phyloP scores from a whole-genome alignment of 2,797 vertebrate genomes.

The Falco concolor region DNA sequence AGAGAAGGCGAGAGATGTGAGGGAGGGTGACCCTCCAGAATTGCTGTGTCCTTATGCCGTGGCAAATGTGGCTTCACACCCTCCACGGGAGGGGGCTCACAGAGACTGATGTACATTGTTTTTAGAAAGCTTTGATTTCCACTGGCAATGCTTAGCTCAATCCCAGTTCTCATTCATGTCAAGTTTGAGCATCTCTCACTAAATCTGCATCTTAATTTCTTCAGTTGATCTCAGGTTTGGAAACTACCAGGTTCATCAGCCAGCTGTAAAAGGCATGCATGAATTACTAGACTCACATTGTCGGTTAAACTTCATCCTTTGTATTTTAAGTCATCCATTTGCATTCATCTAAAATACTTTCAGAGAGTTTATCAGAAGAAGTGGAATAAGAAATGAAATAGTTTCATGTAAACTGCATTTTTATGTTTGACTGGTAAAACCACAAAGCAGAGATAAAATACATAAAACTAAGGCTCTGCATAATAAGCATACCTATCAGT shows the following conservation, averaged over 20 bases:
- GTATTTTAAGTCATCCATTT: conserved; percentile 23
- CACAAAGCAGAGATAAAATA: conserved; percentile 44
- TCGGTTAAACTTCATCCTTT: background rate
- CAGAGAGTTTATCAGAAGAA: background rate
- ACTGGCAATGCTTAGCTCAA: accelerated
- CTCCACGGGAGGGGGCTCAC: accelerated
- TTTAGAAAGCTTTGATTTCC: background rate
- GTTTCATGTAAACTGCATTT: conserved; percentile 14
- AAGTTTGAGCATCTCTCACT: background rate
- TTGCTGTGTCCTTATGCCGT: background rate
- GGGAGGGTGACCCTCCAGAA: background rate
- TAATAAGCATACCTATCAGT: conserved; percentile 18
- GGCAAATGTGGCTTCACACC: background rate
- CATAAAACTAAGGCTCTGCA: conserved; percentile 17
- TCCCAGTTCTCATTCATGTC: background rate
- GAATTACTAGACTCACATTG: background rate
- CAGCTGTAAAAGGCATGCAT: background rate
- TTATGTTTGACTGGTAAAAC: conserved; percentile 28
- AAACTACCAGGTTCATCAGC: background rate
- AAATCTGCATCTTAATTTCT: conserved; percentile 29
- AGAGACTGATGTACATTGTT: accelerated
- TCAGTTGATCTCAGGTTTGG: conserved; percentile 12
- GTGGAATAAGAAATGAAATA: conserved; percentile 46
- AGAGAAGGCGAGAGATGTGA: too few species aligned
- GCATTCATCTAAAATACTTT: conserved; percentile 32